Conservation (phyloP, 2,797 vertebrate genomes). For the Coilia nasus region DNA sequence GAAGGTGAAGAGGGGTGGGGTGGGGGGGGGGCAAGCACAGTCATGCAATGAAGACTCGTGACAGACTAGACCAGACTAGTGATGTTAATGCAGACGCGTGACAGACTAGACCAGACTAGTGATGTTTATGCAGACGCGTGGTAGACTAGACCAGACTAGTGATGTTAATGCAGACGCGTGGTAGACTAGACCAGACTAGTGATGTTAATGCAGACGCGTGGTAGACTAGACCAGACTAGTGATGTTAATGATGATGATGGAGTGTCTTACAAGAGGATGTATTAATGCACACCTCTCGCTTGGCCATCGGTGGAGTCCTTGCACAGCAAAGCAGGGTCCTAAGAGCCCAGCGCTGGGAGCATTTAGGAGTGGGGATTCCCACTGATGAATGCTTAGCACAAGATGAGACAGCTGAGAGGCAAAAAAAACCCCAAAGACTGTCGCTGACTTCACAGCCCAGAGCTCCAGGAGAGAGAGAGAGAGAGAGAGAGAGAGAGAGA, state of each 20-base stretch:
- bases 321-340: no score
- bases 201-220: background rate
- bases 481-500: background rate
- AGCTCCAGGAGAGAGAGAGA: no score
- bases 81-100: background rate
- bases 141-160: background rate
- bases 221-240: background rate
- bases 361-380: no score
- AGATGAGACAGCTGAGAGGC: constrained; percentile 35
- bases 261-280: background rate
- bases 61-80: background rate
- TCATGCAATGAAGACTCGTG: no score
- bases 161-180: background rate
- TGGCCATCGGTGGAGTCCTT: background rate
- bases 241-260: background rate
- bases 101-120: background rate
- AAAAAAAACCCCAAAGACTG: background rate
- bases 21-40: background rate
- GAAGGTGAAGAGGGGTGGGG: constrained; percentile 26
- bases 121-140: background rate
- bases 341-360: no score
- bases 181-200: background rate
- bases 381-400: no score
- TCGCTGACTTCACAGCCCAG: no score
- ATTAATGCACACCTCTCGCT: no score